Evolutionary conservation across 35 echinoderm and acorn worm genomes (phyloP).

Genomic region (Lytechinus pictus): DNA sequence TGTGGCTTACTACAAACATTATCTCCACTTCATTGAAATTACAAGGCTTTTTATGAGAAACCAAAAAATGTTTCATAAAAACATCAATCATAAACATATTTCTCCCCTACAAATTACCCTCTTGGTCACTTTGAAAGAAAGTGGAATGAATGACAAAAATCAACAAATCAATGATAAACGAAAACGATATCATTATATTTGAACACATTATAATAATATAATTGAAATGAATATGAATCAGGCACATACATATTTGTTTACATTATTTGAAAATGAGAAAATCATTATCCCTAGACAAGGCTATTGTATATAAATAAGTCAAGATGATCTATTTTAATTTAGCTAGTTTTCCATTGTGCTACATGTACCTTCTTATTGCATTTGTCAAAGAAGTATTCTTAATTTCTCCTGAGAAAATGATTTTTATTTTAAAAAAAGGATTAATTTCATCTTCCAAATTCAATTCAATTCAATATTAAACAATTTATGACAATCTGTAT

Average conservation of each 20-base stretch:
- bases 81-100: not conserved
- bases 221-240: not conserved
- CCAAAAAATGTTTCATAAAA: not conserved
- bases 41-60: not conserved
- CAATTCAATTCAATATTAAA: too few relatives aligned
- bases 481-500: too few relatives aligned
- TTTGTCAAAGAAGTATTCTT: not conserved
- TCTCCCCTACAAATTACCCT: not conserved
- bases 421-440: too few relatives aligned
- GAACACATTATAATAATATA: not conserved
- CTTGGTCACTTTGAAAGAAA: conserved; percentile 12
- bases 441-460: too few relatives aligned
- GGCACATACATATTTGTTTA: not conserved
- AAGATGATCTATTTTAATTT: not conserved
- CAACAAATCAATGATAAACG: not conserved
- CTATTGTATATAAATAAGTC: not conserved
- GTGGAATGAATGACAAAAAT: not conserved
- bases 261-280: not conserved
- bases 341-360: not conserved
- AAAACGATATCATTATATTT: not conserved
- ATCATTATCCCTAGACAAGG: not conserved
- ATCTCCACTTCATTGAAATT: not conserved
- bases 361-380: not conserved
- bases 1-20: not conserved
- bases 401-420: not conserved